A percentile compares a stretch with the other conserved stretches of the same genome.
Evolutionary conservation across 2,113 vertebrate species (phyloP).

Genomic region (Pampusana beccarii): DNA sequence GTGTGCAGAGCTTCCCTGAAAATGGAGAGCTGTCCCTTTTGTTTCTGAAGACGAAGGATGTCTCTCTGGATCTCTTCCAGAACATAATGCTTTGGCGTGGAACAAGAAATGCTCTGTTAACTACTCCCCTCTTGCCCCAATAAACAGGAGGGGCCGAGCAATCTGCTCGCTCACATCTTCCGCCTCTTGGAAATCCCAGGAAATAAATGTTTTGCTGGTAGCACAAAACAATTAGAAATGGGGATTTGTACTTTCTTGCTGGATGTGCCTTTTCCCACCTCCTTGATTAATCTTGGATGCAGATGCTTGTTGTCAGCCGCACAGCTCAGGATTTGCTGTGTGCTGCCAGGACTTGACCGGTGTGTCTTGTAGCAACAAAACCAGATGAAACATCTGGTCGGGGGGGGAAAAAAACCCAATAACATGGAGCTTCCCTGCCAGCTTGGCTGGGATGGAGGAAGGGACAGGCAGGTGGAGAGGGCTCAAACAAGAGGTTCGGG

Average conservation of each 20-base stretch:
- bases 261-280: background rate
- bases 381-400: background rate
- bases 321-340: background rate
- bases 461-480: background rate
- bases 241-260: background rate
- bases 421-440: background rate
- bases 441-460: constrained; percentile 5
- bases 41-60: constrained; percentile 3
- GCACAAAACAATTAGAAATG: background rate
- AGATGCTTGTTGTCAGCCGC: background rate
- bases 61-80: constrained; percentile 23
- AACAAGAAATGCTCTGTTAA: background rate
- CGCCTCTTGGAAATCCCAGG: constrained; percentile 20
- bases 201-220: background rate
- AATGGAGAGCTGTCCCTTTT: background rate
- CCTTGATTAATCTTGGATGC: constrained; percentile 15
- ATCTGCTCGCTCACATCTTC: background rate
- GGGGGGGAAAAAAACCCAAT: background rate
- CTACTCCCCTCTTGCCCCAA: background rate
- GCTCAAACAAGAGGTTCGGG: background rate
- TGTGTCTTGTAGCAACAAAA: background rate
- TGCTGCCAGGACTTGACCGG: background rate
- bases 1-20: background rate
- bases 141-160: constrained; percentile 14
- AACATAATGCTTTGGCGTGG: rapidly evolving